Percentiles rank a stretch among this genome's conserved stretches.
These are phyloP conservation scores for Dromas ardeola DNA, from an alignment of 2,113 vertebrate species.

Conservation along the genomic window DNA sequence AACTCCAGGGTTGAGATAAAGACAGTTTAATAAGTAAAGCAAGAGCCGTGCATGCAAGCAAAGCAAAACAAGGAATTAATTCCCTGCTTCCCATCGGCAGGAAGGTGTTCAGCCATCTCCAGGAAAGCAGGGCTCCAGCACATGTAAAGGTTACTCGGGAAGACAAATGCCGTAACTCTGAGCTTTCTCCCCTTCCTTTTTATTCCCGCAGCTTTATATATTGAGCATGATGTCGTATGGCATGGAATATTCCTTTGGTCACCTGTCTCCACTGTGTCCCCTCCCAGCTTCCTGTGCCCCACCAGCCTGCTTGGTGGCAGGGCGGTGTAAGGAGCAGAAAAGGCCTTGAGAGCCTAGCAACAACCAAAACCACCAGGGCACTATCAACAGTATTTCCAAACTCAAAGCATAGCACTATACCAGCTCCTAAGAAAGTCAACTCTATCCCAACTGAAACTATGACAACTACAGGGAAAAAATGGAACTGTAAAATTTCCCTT, in stretches of 20 bases:
- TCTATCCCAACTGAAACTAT: neutral
- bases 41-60: neutral
- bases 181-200: neutral
- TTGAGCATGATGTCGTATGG: neutral
- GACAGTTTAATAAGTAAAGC: neutral
- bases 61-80: neutral
- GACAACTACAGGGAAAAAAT: accelerated
- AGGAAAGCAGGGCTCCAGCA: neutral
- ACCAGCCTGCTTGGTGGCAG: neutral
- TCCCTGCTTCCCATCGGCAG: neutral
- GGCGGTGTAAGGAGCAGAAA: neutral
- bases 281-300: neutral
- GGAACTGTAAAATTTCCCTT: neutral
- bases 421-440: neutral
- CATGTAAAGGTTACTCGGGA: neutral
- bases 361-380: neutral
- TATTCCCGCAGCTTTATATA: neutral
- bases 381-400: neutral
- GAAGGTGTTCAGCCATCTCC: neutral
- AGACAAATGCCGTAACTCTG: neutral
- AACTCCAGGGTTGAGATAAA: neutral
- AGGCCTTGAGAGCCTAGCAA: neutral
- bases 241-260: neutral
- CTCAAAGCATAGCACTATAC: neutral
- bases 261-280: neutral